phyloP scores from a whole-genome alignment of 2,113 vertebrate species.

The Miniopterus natalensis region DNA sequence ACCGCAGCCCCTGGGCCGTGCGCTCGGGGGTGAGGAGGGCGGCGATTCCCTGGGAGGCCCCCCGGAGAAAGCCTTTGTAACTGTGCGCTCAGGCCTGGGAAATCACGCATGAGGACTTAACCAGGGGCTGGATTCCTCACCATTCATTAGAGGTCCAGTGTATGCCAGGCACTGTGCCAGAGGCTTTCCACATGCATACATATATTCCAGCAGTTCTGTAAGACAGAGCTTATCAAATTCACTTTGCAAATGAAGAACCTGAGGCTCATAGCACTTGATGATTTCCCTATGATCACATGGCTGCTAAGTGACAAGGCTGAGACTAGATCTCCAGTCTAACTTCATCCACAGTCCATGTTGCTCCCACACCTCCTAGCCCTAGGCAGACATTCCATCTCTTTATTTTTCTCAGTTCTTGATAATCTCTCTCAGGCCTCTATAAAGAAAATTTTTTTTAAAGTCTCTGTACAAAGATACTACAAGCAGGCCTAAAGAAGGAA shows the following conservation, averaged over 20 bases:
- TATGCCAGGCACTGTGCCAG: neutral
- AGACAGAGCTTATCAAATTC: neutral
- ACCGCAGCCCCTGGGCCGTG: neutral
- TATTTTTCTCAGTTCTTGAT: neutral
- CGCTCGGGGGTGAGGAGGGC: too few relatives aligned
- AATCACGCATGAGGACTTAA: neutral
- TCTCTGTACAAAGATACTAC: neutral
- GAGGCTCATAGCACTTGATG: neutral
- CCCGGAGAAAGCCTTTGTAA: neutral
- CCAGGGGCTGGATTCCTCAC: neutral
- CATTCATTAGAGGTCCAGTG: neutral
- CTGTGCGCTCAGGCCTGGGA: neutral
- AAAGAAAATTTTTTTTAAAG: neutral
- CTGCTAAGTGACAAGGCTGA: neutral
- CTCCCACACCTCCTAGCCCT: neutral
- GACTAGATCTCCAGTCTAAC: neutral
- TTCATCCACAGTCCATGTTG: too few relatives aligned
- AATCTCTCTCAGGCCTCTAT: neutral
- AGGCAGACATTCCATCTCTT: neutral
- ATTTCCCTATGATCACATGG: neutral
- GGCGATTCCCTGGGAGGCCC: neutral
- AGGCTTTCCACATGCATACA: neutral
- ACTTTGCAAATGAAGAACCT: neutral
- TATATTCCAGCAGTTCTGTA: neutral
- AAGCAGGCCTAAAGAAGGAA: neutral